These are phyloP conservation scores for Tyria jacobaeae DNA, from an alignment of 2,888 invertebrate genomes.

Conservation along the genomic window DNA sequence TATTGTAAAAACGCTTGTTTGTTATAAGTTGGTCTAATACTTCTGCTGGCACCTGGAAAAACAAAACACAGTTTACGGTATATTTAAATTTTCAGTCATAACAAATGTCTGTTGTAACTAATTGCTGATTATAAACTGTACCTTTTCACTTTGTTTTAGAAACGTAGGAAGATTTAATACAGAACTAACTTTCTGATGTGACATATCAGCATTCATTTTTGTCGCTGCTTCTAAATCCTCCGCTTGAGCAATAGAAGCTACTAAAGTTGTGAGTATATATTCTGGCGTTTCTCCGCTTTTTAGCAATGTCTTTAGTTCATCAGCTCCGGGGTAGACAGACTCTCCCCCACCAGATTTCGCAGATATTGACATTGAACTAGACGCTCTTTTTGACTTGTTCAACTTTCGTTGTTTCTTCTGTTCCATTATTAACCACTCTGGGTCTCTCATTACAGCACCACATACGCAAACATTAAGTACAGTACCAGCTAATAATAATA, in stretches of 20 bases:
- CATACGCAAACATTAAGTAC: constrained; percentile 95
- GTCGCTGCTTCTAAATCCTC: constrained; percentile 79
- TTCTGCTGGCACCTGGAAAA: constrained; percentile 89
- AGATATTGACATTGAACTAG: constrained; percentile 85
- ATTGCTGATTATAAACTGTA: constrained; percentile 53
- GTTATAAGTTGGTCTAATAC: constrained; percentile 88
- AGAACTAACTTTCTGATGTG: constrained; percentile 86
- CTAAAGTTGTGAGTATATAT: constrained; percentile 88
- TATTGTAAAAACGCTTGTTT: constrained; percentile 89
- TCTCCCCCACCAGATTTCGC: constrained; percentile 83
- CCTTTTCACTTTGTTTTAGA: constrained; percentile 90
- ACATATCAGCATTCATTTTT: constrained; percentile 80
- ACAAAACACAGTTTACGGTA: neutral
- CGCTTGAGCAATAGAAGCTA: constrained; percentile 86
- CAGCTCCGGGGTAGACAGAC: constrained; percentile 88
- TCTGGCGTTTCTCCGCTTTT: constrained; percentile 90
- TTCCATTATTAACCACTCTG: constrained; percentile 92
- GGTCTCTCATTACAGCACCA: constrained; percentile 95
- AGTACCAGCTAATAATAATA: constrained; percentile 92
- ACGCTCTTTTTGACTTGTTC: constrained; percentile 83
- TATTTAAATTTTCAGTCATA: neutral
- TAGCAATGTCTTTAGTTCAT: constrained; percentile 89
- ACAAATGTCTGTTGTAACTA: too few species aligned
- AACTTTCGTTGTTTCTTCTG: constrained; percentile 87
- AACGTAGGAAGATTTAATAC: constrained; percentile 93